Evolutionary conservation across 2,797 vertebrate genomes (phyloP), one percentile per base, ranked within the genome.

Genomic region (Chaetophractus vellerosus): DNA sequence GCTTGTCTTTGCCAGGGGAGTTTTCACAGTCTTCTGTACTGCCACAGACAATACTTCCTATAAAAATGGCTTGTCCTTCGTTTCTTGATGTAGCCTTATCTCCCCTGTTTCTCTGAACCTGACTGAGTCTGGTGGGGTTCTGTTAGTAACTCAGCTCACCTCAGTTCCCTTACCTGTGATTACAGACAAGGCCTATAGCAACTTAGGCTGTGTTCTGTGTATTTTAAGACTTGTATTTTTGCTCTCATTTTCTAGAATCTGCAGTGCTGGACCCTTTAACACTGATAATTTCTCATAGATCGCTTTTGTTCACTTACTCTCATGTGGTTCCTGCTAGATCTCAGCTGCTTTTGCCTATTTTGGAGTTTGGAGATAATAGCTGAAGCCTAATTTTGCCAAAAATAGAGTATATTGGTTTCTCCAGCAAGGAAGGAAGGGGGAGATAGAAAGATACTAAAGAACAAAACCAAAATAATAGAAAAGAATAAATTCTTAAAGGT

Each of bases 401-500:
- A 69, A 87, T 78, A 26, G 48, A 36, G 28, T 90, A 12, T 41
- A n/a, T 92, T 9, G 1, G 7, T 63, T 88, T 93, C 50, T 80
- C 48, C 16, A 33, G 64, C 48, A 66, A 88, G 5, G n/a, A 68
- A 50, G 48, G 33, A 23, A 26, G 14, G 74, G 66, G 61, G 12
- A 3, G 5, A 48, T 12, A 61, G 36, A 68, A 33, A 72, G 41
- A 76, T 19, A 82, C 19, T 75, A 63, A 78, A 69, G 45, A 68
- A 71, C 68, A 31, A 87, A 66, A 68, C 9, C 23, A 79, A 66
- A 92, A 61, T 31, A 38, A 21, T 75, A 88, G 23, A 55, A 86
- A 23, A 64, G 5, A 85, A 76, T 26, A 75, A 82, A 87, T 89
- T 76, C 74, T 83, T 90, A 57, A 92, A 75, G 36, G 28, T 93